Conservation (phyloP, 2,113 vertebrate species). For the Gnathonemus echidnorhynchus region DNA sequence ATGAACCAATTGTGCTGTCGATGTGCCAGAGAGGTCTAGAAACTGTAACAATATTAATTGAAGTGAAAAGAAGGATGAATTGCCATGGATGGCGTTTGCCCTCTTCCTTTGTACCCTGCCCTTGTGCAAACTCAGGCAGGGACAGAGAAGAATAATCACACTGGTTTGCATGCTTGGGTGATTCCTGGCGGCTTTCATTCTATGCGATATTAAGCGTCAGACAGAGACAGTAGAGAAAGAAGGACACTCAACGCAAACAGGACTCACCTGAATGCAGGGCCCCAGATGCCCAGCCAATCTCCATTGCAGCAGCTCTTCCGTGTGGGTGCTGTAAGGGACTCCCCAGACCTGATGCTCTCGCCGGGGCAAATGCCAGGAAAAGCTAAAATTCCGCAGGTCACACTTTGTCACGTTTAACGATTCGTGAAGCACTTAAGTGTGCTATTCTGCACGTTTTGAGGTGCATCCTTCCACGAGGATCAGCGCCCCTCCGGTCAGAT, state of each 20-base stretch:
- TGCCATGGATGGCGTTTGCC: not conserved
- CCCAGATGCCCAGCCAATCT: not conserved
- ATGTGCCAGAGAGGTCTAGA: not conserved
- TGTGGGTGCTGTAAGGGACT: not conserved
- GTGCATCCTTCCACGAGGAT: not conserved
- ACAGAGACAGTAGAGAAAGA: not conserved
- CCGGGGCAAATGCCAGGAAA: not conserved
- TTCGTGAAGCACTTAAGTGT: not conserved
- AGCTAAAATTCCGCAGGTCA: not conserved
- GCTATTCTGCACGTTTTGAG: not conserved
- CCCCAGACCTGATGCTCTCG: not conserved
- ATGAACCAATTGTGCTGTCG: not conserved
- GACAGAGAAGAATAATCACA: not conserved
- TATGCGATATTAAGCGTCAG: not conserved
- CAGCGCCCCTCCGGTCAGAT: not conserved
- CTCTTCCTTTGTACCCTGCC: not conserved
- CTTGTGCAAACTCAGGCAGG: not conserved
- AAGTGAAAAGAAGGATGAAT: not conserved
- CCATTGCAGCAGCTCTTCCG: not conserved
- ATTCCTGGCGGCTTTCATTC: not conserved
- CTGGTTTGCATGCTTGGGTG: not conserved
- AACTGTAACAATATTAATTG: not conserved
- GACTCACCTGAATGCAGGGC: not conserved
- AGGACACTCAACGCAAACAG: not conserved
- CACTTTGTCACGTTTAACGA: not conserved